Evolutionary conservation across 2,888 invertebrate genomes (phyloP), one percentile per base, ranked within the genome.

Genomic region (Catocala fraxini): DNA sequence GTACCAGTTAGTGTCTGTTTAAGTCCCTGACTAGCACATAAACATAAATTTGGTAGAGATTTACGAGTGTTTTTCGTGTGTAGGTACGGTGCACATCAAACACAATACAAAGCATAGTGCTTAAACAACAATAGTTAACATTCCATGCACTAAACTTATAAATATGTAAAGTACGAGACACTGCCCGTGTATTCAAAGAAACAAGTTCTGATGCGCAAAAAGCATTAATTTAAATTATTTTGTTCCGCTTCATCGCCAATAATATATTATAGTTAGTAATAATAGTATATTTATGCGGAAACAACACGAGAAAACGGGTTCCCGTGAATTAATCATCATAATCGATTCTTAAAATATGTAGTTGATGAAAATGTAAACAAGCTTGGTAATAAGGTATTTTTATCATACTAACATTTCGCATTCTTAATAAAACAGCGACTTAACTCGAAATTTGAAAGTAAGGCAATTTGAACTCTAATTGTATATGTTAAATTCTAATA

Each of bases 31-130:
- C 3, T 25, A 25, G 35, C 35, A 39, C 7, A 25, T 25, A 25
- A 39, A 39, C 35, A 39, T 39, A 7, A 4, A 39, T 39, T 39
- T 47, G 11, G 11, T 6, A 39, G 11, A 51, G 46, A 51, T 51
- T 51, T 51, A 58, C 49, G 35, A 39, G 15, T 12, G 57, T 58
- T 58, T 45, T 51, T 51, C 35, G 51, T 51, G 12, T 7, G n/a
- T n/a, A n/a, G n/a, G n/a, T n/a, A 13, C 13, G n/a, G 43, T 58
- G 57, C 45, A 45, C 57, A 45, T 42, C 34, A 39, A 39, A 58
- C 39, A 15, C 35, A 46, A 35, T 33, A 12, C 57, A 49, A 46
- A 11, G 10, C 41, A 51, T 15, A 58, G 51, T 15, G n/a, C 34
- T 15, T 47, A 47, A 13, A 51, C 34, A 56, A 41, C 34, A 13